phyloP scores from a whole-genome alignment of 2,888 invertebrate species.

The Pachymerium ferrugineum region DNA sequence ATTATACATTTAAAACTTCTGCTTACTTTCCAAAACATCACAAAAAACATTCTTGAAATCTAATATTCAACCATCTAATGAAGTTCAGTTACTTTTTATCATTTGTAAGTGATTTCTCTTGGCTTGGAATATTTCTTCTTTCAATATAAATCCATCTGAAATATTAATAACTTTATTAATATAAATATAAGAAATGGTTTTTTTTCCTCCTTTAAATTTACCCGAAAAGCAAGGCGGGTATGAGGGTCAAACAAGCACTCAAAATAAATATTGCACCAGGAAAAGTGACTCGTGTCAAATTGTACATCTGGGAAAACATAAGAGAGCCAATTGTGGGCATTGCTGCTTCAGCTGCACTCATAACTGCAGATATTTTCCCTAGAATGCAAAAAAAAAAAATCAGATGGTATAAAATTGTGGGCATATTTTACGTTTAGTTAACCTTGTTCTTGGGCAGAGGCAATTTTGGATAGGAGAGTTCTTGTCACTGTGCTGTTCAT shows the following conservation, averaged over 20 bases:
- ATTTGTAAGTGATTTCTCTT: too few species aligned
- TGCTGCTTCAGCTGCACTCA: constrained; percentile 60
- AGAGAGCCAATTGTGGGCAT: constrained; percentile 59
- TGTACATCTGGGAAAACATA: constrained; percentile 61
- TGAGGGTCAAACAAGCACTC: not conserved
- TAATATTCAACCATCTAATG: too few species aligned
- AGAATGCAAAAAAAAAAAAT: too few species aligned
- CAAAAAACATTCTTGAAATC: too few species aligned
- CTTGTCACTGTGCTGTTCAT: not conserved
- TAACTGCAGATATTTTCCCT: constrained; percentile 64
- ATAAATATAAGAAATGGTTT: not conserved
- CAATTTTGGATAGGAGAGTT: not conserved
- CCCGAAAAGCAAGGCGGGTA: not conserved
- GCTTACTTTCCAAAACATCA: too few species aligned
- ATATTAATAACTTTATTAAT: not conserved
- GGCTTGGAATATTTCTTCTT: not conserved
- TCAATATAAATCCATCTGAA: not conserved
- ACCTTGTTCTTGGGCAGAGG: not conserved
- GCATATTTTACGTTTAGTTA: not conserved
- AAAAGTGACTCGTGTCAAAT: constrained; percentile 53
- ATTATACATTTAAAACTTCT: too few species aligned
- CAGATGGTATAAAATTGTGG: not conserved
- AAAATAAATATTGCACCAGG: constrained; percentile 59
- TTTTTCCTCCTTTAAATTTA: too few species aligned
- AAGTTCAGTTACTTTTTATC: too few species aligned